Evolutionary conservation across 2,113 vertebrate genomes (phyloP).

Genomic region (Aleadryas rufinucha): DNA sequence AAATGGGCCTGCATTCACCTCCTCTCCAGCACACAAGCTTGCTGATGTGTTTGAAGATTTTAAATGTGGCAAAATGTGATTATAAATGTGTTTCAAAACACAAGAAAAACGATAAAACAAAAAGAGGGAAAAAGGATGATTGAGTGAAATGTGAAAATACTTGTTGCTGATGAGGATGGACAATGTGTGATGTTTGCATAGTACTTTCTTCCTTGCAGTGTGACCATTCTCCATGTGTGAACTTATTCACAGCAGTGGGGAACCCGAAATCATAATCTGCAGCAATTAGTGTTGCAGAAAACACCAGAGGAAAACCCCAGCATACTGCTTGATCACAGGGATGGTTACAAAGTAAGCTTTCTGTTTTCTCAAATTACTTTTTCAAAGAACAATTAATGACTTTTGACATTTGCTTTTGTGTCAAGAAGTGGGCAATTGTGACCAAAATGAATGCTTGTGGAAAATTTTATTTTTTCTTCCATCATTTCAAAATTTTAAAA

Average conservation of each 20-base stretch:
- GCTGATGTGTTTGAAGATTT: neutral
- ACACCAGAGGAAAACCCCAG: neutral
- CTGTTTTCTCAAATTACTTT: neutral
- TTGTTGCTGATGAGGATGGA: neutral
- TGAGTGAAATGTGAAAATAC: neutral
- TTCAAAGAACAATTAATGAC: neutral
- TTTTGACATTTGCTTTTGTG: neutral
- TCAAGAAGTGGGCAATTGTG: neutral
- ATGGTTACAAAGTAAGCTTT: neutral
- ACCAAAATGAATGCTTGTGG: neutral
- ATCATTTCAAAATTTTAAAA: neutral
- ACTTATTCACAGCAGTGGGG: neutral
- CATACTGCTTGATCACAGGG: neutral
- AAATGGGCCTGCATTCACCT: neutral
- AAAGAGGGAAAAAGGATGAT: neutral
- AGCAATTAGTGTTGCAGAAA: neutral
- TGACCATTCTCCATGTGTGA: neutral
- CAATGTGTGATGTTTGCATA: neutral
- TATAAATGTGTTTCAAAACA: neutral
- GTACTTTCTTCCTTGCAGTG: neutral
- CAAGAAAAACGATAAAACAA: fast-evolving
- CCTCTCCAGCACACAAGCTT: neutral
- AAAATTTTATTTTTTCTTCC: neutral
- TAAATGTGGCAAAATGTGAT: neutral
- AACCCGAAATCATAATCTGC: neutral